Base-by-base conservation (phyloP, 92 coral and sea anemone species). In the Porites rus region DNA sequence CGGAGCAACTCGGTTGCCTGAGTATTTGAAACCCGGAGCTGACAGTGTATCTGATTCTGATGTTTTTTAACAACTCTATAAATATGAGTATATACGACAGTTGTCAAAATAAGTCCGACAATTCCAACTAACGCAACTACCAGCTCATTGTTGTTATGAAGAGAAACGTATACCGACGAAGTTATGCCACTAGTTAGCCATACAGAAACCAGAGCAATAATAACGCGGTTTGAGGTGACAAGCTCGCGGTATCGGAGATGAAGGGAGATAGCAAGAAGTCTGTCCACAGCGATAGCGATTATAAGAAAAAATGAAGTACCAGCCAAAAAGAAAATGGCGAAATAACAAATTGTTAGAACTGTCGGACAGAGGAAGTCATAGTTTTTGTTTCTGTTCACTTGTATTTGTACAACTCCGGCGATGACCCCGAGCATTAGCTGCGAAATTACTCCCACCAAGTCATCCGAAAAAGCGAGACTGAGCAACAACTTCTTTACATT, bases 191-290 rank as follows among this genome's bases (percentile, higher is more conserved):
- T 79, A 19, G 67, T 52, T 12, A 77, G 13, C 92, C 92, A 83
- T 8, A 78, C 54, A 51, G 21, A 46, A 14, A 58, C 72, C 22
- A 89, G 58, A 19, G 87, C 31, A 13, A 77, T 61, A 7, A 24
- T 6, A 72, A 69, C 81, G 0, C 88, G 88, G 19, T 60, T 77
- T 51, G 73, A 17, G 1, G 88, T 89, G 13, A 84, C 56, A 21
- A 89, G 61, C 19, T 63, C 69, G 25, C 76, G 87, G 19, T 88
- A 88, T 56, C 91, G 65, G 3, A 88, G 59, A 24, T 88, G 91
- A 38, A 88, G 83, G n/a, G 72, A 72, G 25, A 88, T 28, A 53
- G 92, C 92, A 54, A 88, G 68, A 73, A 83, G 81, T 66, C 83
- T 79, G 38, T 79, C 83, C 8, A 65, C 14, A 64, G 72, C 83